These are phyloP conservation scores for Nansenia antarctica DNA, from an alignment of 2,113 vertebrate genomes.

Conservation along the genomic window DNA sequence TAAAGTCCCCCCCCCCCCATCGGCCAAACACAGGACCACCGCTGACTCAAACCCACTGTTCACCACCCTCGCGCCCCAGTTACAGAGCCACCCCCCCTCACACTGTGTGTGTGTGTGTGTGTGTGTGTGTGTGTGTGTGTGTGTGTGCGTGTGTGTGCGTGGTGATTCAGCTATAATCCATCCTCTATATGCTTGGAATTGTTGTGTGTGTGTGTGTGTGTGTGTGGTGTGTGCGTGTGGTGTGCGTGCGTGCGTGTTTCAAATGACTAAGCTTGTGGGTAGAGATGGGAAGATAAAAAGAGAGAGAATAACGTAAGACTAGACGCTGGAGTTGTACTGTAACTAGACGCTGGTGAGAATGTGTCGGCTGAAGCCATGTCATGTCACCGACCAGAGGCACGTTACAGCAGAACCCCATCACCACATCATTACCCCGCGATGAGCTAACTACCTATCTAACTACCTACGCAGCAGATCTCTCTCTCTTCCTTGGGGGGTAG, in stretches of 20 bases:
- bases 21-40: constrained; percentile 19
- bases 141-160: constrained; percentile 10
- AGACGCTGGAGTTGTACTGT: not conserved
- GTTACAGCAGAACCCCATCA: too few relatives aligned
- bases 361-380: not conserved
- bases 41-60: constrained; percentile 52
- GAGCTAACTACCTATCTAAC: not conserved
- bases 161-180: not conserved
- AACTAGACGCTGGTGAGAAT: not conserved
- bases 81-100: constrained; percentile 20
- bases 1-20: constrained; percentile 50
- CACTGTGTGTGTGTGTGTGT: constrained; percentile 7
- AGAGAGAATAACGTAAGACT: not conserved
- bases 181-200: not conserved
- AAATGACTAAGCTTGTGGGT: constrained; percentile 11
- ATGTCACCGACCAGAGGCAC: not conserved
- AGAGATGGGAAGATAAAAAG: not conserved
- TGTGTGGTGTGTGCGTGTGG: too few relatives aligned
- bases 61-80: constrained; percentile 7
- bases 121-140: constrained; percentile 8
- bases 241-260: too few relatives aligned
- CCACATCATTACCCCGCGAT: too few relatives aligned
- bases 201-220: too few relatives aligned
- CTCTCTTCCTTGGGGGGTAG: not conserved
- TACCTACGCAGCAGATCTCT: not conserved